A percentile compares a stretch with the other conserved stretches of the same genome.
Conservation (phyloP, 2,797 vertebrate species). For the Cercopithecus diana region DNA sequence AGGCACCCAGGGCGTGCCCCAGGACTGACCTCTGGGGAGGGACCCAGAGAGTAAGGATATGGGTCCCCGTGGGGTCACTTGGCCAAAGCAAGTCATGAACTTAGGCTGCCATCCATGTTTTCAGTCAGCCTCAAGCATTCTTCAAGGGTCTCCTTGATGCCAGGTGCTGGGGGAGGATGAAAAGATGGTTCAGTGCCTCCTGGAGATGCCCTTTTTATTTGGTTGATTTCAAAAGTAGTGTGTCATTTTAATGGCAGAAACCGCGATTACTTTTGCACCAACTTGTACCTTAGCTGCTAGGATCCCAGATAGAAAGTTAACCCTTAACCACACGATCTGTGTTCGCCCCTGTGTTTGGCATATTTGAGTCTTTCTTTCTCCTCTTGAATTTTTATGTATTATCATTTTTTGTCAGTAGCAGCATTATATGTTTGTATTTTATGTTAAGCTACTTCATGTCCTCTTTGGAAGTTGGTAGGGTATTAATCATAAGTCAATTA, state of each 20-base stretch:
- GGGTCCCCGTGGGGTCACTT: rapidly evolving
- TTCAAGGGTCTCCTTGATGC: background rate
- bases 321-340: background rate
- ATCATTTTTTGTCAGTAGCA: background rate
- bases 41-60: background rate
- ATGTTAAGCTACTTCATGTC: background rate
- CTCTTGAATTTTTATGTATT: background rate
- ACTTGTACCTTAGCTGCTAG: background rate
- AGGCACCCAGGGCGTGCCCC: background rate
- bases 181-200: background rate
- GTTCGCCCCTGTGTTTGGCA: background rate
- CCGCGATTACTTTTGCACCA: background rate
- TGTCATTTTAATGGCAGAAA: background rate
- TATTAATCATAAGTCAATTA: background rate
- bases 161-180: background rate
- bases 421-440: background rate
- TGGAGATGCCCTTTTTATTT: background rate
- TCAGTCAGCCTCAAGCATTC: background rate
- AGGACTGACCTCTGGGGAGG: background rate
- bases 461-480: background rate
- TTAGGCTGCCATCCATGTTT: background rate
- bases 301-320: background rate
- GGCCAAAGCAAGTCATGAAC: background rate
- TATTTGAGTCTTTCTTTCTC: background rate
- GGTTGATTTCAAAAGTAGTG: background rate